Evolutionary conservation across 2,113 vertebrate genomes (phyloP).

Genomic region (Taurulus bubalis): DNA sequence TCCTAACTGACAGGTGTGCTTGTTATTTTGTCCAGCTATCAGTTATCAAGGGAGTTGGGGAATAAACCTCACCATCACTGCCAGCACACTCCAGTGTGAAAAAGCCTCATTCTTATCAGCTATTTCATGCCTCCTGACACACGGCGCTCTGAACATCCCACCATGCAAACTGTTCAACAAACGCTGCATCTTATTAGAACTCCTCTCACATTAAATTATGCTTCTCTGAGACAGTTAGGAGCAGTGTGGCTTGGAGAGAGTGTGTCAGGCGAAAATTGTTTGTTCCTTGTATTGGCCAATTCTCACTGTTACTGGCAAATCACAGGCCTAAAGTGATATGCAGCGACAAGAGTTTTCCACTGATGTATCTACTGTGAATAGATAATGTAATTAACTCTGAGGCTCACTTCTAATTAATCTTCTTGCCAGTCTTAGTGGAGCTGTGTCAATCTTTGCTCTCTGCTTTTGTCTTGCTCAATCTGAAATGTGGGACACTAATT

Average conservation of each 20-base stretch:
- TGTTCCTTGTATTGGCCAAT: slow-evolving; percentile 56
- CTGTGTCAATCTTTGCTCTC: slow-evolving; percentile 54
- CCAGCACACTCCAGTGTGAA: neutral
- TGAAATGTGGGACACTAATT: slow-evolving; percentile 57
- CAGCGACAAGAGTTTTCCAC: slow-evolving; percentile 59
- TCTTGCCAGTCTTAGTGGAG: slow-evolving; percentile 56
- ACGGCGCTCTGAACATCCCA: slow-evolving; percentile 37
- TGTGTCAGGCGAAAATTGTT: slow-evolving; percentile 29
- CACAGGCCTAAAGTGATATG: slow-evolving; percentile 37
- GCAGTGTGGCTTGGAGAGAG: slow-evolving; percentile 31
- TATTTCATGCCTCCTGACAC: slow-evolving; percentile 28
- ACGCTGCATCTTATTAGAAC: slow-evolving; percentile 29
- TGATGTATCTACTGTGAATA: slow-evolving; percentile 70
- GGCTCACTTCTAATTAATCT: slow-evolving; percentile 78
- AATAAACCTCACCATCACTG: neutral
- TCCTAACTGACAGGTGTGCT: neutral
- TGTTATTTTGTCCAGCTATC: slow-evolving; percentile 10
- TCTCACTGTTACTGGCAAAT: slow-evolving; percentile 53
- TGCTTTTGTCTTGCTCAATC: slow-evolving; percentile 44
- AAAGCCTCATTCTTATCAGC: slow-evolving; percentile 4
- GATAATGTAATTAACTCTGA: slow-evolving; percentile 77
- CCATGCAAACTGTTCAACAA: slow-evolving; percentile 48
- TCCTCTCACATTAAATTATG: slow-evolving; percentile 28
- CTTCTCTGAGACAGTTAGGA: slow-evolving; percentile 48
- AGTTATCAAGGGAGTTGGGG: neutral